phyloP scores from a whole-genome alignment of 2,888 invertebrate genomes.

The Leptopilina drosophilae region DNA sequence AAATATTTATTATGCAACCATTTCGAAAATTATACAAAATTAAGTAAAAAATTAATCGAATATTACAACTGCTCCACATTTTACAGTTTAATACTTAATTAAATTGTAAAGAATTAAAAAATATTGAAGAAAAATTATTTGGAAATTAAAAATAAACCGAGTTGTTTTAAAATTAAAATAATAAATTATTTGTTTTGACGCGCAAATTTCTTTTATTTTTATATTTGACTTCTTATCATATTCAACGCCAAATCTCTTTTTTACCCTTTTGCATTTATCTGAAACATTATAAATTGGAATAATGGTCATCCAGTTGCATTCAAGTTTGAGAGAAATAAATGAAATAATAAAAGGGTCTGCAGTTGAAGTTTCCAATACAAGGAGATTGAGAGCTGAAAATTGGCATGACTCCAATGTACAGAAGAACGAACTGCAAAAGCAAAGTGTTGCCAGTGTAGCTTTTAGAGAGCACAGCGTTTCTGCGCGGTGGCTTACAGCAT shows the following conservation, averaged over 20 bases:
- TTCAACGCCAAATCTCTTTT: not conserved
- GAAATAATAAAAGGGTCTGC: not conserved
- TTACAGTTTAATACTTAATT: not conserved
- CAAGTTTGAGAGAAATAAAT: not conserved
- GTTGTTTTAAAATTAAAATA: not conserved
- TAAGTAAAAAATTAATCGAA: too few relatives aligned
- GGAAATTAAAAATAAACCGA: slow-evolving; percentile 3
- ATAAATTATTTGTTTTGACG: not conserved
- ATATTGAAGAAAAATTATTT: not conserved
- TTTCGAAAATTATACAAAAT: not conserved
- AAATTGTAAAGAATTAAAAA: not conserved
- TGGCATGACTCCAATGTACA: slow-evolving; percentile 41
- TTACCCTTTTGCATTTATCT: not conserved
- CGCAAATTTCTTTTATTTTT: not conserved
- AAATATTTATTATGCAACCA: not conserved
- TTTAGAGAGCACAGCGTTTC: slow-evolving; percentile 62
- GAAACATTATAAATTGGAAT: not conserved
- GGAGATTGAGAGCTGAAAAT: not conserved
- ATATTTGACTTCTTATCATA: not conserved
- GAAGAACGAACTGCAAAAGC: slow-evolving; percentile 44
- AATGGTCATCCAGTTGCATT: not conserved
- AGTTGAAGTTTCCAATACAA: not conserved
- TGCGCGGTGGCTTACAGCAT: slow-evolving; percentile 62
- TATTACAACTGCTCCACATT: too few relatives aligned
- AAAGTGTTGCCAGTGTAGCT: slow-evolving; percentile 49